Conservation (phyloP, 2,888 invertebrate species). For the Phaonia tiefii region DNA sequence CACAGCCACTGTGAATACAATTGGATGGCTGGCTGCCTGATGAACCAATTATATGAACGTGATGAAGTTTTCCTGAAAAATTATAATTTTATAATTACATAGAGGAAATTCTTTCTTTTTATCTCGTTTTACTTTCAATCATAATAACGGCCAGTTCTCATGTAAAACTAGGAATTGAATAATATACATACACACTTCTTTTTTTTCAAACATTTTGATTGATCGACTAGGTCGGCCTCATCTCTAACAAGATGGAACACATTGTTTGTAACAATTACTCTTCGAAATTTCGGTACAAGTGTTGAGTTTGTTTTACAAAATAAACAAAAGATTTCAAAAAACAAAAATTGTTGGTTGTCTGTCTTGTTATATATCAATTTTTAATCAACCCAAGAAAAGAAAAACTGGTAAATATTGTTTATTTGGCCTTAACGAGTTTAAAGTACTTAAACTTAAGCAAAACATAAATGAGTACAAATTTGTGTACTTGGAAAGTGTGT, state of each 20-base stretch:
- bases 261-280: slow-evolving; percentile 42
- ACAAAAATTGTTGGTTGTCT: too few species aligned
- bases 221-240: slow-evolving; percentile 31
- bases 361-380: neutral
- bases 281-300: slow-evolving; percentile 19
- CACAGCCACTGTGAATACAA: too few species aligned
- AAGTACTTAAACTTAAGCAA: slow-evolving; percentile 25
- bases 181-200: too few species aligned
- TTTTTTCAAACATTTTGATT: slow-evolving; percentile 33
- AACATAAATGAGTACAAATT: neutral
- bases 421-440: slow-evolving; percentile 34
- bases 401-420: slow-evolving; percentile 23
- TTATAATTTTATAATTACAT: slow-evolving; percentile 6
- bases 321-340: too few species aligned
- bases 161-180: too few species aligned
- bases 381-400: neutral
- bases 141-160: slow-evolving; percentile 2
- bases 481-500: neutral
- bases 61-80: neutral
- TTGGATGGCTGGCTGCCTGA: too few species aligned
- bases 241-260: neutral
- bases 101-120: slow-evolving; percentile 12
- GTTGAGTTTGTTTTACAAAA: slow-evolving; percentile 2
- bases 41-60: slow-evolving; percentile 9
- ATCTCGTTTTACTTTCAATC: slow-evolving; percentile 3